Percentiles rank a stretch among this genome's conserved stretches.
Conservation (phyloP, 2,797 vertebrate species). For the Ceryle rudis region DNA sequence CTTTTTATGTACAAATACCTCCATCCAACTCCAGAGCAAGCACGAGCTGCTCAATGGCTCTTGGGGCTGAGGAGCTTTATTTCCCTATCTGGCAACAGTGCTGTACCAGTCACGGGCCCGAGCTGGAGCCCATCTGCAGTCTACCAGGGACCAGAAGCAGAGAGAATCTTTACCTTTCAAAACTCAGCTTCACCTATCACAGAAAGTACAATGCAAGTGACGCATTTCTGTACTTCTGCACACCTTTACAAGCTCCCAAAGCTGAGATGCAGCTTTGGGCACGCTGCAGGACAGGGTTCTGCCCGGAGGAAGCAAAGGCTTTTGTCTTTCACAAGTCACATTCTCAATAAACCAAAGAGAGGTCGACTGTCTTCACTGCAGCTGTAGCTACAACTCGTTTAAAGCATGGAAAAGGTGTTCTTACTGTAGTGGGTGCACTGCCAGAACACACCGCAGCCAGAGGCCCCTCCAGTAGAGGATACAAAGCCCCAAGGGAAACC, state of each 20-base stretch:
- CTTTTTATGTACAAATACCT: neutral
- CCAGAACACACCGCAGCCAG: accelerated
- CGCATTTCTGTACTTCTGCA: neutral
- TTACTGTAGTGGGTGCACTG: accelerated
- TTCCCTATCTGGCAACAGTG: too few species aligned
- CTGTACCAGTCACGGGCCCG: neutral
- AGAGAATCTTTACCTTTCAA: neutral
- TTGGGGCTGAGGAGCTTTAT: neutral
- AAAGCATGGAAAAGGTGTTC: neutral
- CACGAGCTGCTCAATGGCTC: accelerated
- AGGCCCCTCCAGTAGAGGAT: neutral
- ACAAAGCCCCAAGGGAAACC: neutral
- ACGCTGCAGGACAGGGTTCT: neutral
- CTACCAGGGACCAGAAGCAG: too few species aligned
- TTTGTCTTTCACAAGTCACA: neutral
- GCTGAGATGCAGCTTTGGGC: neutral
- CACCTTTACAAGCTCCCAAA: neutral
- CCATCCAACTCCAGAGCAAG: neutral
- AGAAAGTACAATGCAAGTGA: neutral
- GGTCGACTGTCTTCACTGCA: neutral
- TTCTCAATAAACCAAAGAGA: neutral
- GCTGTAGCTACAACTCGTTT: neutral
- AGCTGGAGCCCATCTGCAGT: neutral
- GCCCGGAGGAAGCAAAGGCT: neutral
- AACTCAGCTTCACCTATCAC: neutral